Conservation (phyloP, 1,140 invertebrate genomes). For the Cyclargus thomasi region DNA sequence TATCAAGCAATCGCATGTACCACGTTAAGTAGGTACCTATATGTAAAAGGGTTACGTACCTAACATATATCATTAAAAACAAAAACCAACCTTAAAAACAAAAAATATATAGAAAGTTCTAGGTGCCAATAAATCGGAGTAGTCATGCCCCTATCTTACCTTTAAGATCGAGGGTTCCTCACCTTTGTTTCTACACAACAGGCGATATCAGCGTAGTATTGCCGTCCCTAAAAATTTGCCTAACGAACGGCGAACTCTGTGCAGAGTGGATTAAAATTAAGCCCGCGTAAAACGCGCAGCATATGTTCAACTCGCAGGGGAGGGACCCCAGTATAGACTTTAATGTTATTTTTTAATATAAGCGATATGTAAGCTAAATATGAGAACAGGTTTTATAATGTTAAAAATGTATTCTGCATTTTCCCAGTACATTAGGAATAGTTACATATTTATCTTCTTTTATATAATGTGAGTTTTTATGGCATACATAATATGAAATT, state of each 20-base stretch:
- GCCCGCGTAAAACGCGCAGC: constrained; percentile 47
- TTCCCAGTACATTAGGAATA: neutral
- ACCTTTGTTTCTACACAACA: neutral
- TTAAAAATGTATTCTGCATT: neutral
- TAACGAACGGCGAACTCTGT: constrained; percentile 19
- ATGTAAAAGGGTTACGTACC: too few species aligned
- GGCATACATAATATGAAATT: neutral
- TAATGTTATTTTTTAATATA: constrained; percentile 29
- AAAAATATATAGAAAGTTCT: neutral
- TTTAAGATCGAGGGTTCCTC: neutral
- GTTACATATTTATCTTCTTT: too few species aligned
- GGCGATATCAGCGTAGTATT: neutral
- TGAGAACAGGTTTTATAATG: neutral
- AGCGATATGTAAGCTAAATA: constrained; percentile 14
- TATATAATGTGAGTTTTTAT: neutral
- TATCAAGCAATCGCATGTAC: too few species aligned
- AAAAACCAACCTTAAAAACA: too few species aligned
- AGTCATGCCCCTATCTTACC: neutral
- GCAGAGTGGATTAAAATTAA: constrained; percentile 51
- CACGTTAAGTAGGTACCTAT: too few species aligned
- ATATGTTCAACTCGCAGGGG: constrained; percentile 43
- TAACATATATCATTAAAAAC: too few species aligned
- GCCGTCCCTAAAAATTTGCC: constrained; percentile 15
- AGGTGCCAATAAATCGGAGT: neutral
- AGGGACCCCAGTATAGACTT: constrained; percentile 33